These are phyloP conservation scores for Mionectes olivaceus DNA, from an alignment of 2,797 vertebrate species.

Conservation along the genomic window DNA sequence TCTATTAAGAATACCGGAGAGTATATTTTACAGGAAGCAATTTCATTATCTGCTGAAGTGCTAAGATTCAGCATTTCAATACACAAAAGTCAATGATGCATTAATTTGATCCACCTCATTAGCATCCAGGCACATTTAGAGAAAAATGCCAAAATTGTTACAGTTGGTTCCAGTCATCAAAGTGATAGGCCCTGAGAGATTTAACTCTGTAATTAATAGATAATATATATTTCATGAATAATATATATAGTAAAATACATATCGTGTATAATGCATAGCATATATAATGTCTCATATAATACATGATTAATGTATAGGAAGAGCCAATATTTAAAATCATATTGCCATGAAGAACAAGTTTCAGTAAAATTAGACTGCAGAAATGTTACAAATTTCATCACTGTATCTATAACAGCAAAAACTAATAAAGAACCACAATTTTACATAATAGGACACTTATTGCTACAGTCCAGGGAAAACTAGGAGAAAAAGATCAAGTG, in stretches of 20 bases:
- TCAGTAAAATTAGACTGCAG: not conserved
- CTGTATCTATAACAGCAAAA: not conserved
- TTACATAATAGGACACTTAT: not conserved
- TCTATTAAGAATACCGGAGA: constrained; percentile 47
- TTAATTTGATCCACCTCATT: constrained; percentile 51
- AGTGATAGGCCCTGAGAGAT: not conserved
- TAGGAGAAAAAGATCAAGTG: not conserved
- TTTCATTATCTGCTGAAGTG: constrained; percentile 50
- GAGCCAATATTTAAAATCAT: not conserved
- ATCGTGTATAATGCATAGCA: not conserved
- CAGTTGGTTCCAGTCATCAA: not conserved
- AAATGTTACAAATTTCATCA: not conserved
- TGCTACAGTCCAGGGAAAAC: not conserved
- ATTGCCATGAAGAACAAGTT: not conserved
- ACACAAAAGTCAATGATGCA: constrained; percentile 29
- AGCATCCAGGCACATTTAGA: constrained; percentile 8
- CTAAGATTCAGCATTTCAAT: constrained; percentile 34
- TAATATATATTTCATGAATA: not conserved
- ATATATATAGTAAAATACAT: not conserved
- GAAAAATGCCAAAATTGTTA: constrained; percentile 32
- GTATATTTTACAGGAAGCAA: constrained; percentile 44
- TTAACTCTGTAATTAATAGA: not conserved
- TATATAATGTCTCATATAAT: not conserved
- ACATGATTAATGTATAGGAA: not conserved
- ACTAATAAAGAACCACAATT: not conserved